A percentile compares a stretch with the other conserved stretches of the same genome.
Evolutionary conservation across 2,888 invertebrate genomes (phyloP).

Genomic region (Nomada fabriciana): DNA sequence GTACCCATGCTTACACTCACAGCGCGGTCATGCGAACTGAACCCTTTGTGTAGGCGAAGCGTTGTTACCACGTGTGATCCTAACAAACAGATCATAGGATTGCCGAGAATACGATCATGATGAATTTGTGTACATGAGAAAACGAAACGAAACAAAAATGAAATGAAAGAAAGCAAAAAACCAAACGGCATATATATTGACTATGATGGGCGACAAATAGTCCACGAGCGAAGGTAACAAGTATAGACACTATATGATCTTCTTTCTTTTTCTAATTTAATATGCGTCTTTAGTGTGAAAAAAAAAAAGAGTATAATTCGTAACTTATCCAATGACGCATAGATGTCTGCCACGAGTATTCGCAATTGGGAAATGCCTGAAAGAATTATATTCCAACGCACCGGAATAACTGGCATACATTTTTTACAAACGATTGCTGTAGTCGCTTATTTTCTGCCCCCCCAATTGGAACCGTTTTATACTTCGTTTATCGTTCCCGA

Average conservation of each 20-base stretch:
- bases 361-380: neutral
- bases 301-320: slow-evolving; percentile 24
- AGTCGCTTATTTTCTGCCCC: slow-evolving; percentile 9
- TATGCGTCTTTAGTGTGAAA: slow-evolving; percentile 24
- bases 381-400: slow-evolving; percentile 6
- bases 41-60: slow-evolving; percentile 55
- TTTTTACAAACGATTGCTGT: slow-evolving; percentile 40
- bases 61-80: slow-evolving; percentile 61
- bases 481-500: slow-evolving; percentile 20
- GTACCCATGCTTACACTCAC: slow-evolving; percentile 76
- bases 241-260: slow-evolving; percentile 60
- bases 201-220: slow-evolving; percentile 67
- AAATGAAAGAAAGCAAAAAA: slow-evolving; percentile 15
- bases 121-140: slow-evolving; percentile 39
- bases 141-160: slow-evolving; percentile 27
- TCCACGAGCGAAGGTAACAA: slow-evolving; percentile 69
- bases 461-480: slow-evolving; percentile 3
- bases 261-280: slow-evolving; percentile 60
- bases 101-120: slow-evolving; percentile 37
- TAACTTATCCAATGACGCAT: slow-evolving; percentile 38
- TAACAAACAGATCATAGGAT: slow-evolving; percentile 36
- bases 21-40: slow-evolving; percentile 58
- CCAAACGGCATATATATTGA: slow-evolving; percentile 47
- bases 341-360: slow-evolving; percentile 53
- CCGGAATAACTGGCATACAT: slow-evolving; percentile 22